Conservation (phyloP, 2,113 vertebrate species). For the Diadophis punctatus region DNA sequence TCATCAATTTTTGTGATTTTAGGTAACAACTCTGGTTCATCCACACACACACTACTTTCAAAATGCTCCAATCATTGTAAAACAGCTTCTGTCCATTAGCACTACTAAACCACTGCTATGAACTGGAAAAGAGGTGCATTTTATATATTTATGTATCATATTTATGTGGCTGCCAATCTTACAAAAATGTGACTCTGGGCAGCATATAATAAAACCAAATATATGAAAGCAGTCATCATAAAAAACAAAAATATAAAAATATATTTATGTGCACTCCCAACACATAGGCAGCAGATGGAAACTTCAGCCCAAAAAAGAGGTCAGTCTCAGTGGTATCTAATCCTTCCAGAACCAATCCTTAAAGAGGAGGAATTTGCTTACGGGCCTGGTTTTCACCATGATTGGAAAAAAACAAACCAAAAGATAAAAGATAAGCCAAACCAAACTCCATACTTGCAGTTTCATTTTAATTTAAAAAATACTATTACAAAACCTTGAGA, state of each 20-base stretch:
- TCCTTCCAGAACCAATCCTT: not conserved
- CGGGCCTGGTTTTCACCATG: not conserved
- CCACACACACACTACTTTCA: not conserved
- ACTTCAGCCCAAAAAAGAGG: not conserved
- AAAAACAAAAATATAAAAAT: not conserved
- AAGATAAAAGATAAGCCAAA: not conserved
- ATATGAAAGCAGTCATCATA: not conserved
- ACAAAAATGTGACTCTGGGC: not conserved
- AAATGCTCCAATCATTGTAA: not conserved
- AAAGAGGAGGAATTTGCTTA: not conserved
- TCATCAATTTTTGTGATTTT: not conserved
- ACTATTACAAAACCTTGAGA: not conserved
- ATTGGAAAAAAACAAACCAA: not conserved
- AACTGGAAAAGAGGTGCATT: not conserved
- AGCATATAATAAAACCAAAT: not conserved
- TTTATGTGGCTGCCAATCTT: not conserved
- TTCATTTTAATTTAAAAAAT: conserved; percentile 7
- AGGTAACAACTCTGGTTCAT: not conserved
- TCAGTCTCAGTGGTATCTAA: not conserved
- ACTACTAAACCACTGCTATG: not conserved
- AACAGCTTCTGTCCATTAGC: not conserved
- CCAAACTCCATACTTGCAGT: not conserved
- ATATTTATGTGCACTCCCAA: not conserved
- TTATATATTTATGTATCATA: not conserved
- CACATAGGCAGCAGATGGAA: not conserved